Evolutionary conservation across 1,140 invertebrate species (phyloP), one percentile per base, ranked within the genome.

Genomic region (Conopomorpha cramerella): DNA sequence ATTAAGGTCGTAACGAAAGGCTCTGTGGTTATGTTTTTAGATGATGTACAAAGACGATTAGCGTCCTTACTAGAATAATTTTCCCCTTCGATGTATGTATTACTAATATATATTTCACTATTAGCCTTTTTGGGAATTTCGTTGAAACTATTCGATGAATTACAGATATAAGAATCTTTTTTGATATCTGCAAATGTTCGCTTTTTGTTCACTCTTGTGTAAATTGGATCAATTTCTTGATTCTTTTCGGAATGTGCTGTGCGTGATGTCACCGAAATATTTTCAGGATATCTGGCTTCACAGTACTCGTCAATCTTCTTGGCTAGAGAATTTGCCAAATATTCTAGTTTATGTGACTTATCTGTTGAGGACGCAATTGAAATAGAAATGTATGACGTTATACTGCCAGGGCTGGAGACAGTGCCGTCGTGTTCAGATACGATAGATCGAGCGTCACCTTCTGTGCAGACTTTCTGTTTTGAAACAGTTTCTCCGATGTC

Each of bases 251-350:
- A 46, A 37, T 48, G 45, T 38, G 45, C 35, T 13, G 40, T 54
- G 10, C 50, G 38, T 33, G 64, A 62, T 16, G 58, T 49, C 16
- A 52, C 43, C 3, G 55, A 55, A 41, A 36, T 49, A 30, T 59
- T 61, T 47, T 77, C 66, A 37, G 55, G 57, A 41, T 58, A 70
- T 55, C 76, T 68, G 8, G 63, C 70, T 40, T 79, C 77, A 46
- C 77, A 79, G 49, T 78, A 79, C 48, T 79, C 77, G 36, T 79
- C 74, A 44, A 79, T 79, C 59, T 79, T 79, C 49, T 79, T 74
- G 30, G 77, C 77, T 15, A 79, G 44, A 2, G 77, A 79, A 46
- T 74, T 71, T n/a, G 77, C 70, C 29, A 79, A 66, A 27, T 77
- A 67, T 53, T 79, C 77, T 46, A 79, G 49, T 46, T 77, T 74